Evolutionary conservation across 2,888 invertebrate genomes (phyloP).

Genomic region (Drosophila anomelani): DNA sequence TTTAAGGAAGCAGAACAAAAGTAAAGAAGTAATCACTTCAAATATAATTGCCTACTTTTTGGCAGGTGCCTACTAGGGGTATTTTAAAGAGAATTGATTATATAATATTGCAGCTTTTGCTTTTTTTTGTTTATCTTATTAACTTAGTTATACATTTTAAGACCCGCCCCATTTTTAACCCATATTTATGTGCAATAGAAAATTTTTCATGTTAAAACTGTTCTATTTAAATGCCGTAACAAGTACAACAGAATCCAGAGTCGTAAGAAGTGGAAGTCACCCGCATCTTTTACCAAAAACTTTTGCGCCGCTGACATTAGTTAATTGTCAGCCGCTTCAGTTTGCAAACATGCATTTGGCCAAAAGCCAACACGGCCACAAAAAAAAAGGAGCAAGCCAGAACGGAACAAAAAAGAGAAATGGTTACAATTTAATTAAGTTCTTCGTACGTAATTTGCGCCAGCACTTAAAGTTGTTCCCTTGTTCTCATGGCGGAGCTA

Average conservation of each 20-base stretch:
- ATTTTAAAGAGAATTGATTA: not conserved
- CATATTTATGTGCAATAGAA: not conserved
- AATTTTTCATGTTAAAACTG: not conserved
- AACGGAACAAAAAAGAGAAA: constrained; percentile 37
- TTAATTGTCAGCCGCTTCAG: constrained; percentile 66
- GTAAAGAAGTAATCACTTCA: not conserved
- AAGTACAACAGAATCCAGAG: constrained; percentile 20
- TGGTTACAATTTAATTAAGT: constrained; percentile 77
- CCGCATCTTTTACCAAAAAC: constrained; percentile 54
- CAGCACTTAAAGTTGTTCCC: constrained; percentile 59
- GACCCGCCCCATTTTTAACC: not conserved
- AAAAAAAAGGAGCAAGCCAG: constrained; percentile 7
- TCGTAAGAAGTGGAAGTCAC: constrained; percentile 47
- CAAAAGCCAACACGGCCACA: constrained; percentile 69
- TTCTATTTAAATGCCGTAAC: constrained; percentile 16
- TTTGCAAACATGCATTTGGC: constrained; percentile 75
- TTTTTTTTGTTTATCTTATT: not conserved
- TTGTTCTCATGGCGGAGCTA: constrained; percentile 7
- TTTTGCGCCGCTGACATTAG: constrained; percentile 66
- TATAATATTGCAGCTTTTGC: not conserved
- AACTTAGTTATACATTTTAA: not conserved
- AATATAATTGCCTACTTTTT: not conserved
- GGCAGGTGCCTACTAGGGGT: not conserved
- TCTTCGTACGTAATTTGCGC: constrained; percentile 60
- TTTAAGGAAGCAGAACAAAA: not conserved